Base-by-base conservation (phyloP, 2,888 invertebrate species). In the Folsomia candida region DNA sequence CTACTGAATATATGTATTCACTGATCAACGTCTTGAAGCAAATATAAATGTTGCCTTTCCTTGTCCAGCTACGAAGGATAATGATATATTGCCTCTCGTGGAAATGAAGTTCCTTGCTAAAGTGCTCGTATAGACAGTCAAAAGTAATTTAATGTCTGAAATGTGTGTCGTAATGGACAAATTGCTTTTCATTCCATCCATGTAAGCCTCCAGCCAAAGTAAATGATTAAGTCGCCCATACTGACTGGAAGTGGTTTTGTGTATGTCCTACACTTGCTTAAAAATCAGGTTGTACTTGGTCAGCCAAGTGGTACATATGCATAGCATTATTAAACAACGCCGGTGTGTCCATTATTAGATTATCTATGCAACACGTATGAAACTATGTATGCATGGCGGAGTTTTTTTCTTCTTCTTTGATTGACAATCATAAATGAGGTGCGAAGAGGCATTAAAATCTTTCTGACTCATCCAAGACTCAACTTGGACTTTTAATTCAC, bases 371-470 rank as follows among this genome's bases (percentile, higher is more conserved):
- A n/a, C n/a, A n/a, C n/a, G n/a, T n/a, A n/a, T n/a, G n/a, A n/a
- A n/a, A n/a, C n/a, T n/a, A n/a, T n/a, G n/a, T n/a, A n/a, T n/a
- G n/a, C n/a, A n/a, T n/a, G n/a, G n/a, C n/a, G n/a, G n/a, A n/a
- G n/a, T n/a, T n/a, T n/a, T n/a, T n/a, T n/a, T n/a, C n/a, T n/a
- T n/a, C n/a, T n/a, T n/a, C 9, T 22, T 25, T 70, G 71, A 71
- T 63, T 71, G 71, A 71, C 71, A 71, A 67, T 27, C 62, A 37
- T 47, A 71, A 71, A 71, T 71, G 71, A 71, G 67, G 67, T 67
- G 67, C 67, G 67, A 71, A 71, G 67, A 70, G 60, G 65, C 70
- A 70, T 70, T 70, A 70, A 70, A 70, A 67, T 61, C 54, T 70
- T 64, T 69, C 59, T 69, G 60, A 69, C 18, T n/a, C n/a, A n/a